A percentile compares a stretch with the other conserved stretches of the same genome.
Conservation (phyloP, 2,888 invertebrate species). For the Lumbricus terrestris region DNA sequence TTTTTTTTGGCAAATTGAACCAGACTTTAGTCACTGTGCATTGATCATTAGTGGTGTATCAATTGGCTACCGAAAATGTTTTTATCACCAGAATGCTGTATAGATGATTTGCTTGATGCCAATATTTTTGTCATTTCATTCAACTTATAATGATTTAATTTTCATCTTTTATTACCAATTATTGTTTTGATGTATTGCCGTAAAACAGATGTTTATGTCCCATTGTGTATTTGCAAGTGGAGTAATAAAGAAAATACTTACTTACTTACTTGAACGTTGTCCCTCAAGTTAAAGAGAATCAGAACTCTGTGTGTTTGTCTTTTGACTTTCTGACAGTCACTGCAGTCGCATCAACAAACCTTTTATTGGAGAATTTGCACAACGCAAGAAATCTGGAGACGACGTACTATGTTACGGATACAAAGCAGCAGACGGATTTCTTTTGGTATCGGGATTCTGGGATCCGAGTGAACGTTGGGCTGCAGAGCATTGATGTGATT, state of each 20-base stretch:
- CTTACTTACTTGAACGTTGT: neutral
- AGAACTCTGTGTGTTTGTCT: neutral
- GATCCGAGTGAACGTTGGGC: constrained; percentile 49
- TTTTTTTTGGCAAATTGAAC: neutral
- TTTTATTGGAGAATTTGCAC: constrained; percentile 52
- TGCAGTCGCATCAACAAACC: constrained; percentile 44
- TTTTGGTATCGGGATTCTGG: constrained; percentile 51
- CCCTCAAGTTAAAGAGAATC: neutral
- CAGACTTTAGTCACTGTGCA: neutral
- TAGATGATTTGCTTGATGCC: too few relatives aligned
- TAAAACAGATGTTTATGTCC: too few relatives aligned
- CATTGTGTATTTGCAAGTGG: too few relatives aligned
- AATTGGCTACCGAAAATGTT: neutral
- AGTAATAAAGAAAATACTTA: too few relatives aligned
- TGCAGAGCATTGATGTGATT: constrained; percentile 49
- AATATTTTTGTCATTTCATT: too few relatives aligned
- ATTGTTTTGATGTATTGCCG: too few relatives aligned
- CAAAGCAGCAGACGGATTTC: constrained; percentile 51
- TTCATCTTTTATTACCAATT: too few relatives aligned
- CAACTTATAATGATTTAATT: too few relatives aligned
- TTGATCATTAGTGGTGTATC: neutral
- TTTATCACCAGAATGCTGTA: too few relatives aligned
- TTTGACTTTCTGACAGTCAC: neutral
- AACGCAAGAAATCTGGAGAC: constrained; percentile 45
- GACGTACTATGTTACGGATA: constrained; percentile 50